These are phyloP conservation scores for Araneus ventricosus DNA, from an alignment of 1,140 invertebrate genomes.

Conservation along the genomic window DNA sequence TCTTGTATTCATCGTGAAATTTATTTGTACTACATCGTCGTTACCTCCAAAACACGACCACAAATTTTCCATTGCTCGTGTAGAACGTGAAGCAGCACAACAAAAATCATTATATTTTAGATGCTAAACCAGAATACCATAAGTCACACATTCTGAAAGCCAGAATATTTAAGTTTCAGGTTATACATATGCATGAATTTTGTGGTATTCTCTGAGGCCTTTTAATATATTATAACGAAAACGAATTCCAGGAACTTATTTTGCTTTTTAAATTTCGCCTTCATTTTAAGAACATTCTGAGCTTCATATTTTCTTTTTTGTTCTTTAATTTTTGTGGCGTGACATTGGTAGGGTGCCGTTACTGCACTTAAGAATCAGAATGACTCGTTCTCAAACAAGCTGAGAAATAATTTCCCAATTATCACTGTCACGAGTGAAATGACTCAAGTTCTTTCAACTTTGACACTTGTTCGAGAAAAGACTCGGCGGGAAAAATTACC, in stretches of 20 bases:
- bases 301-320: neutral
- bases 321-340: conserved; percentile 14
- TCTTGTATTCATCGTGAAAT: conserved; percentile 33
- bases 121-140: neutral
- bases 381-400: conserved; percentile 53
- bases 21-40: neutral
- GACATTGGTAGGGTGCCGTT: conserved; percentile 39
- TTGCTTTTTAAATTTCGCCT: conserved; percentile 42
- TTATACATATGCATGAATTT: conserved; percentile 64
- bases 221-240: conserved; percentile 65
- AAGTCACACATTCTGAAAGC: conserved; percentile 8
- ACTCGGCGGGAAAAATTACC: conserved; percentile 33
- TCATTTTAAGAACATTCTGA: conserved; percentile 30
- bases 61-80: neutral
- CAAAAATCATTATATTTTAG: neutral
- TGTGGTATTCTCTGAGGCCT: neutral
- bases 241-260: conserved; percentile 48
- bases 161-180: neutral
- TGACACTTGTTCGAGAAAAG: conserved; percentile 43
- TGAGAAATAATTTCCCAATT: conserved; percentile 61
- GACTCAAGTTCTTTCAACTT: conserved; percentile 68
- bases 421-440: conserved; percentile 54
- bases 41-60: neutral
- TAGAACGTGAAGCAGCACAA: conserved; percentile 6
- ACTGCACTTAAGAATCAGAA: conserved; percentile 43